Evolutionary conservation across 1,140 invertebrate genomes (phyloP).

Genomic region (Sycophaga agraensis): DNA sequence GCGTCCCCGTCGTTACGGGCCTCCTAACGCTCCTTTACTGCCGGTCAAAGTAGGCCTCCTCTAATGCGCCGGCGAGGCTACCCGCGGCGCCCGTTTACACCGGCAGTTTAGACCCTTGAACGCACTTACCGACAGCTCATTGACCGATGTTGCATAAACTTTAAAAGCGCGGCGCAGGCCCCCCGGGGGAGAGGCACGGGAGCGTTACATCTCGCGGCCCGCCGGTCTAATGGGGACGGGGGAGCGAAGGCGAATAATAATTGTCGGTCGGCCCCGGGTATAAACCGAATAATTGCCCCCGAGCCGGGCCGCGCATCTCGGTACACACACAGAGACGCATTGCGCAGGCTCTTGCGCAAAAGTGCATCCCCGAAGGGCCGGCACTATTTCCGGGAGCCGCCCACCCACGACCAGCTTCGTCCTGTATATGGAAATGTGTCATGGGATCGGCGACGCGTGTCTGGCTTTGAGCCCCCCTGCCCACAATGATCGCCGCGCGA

Average conservation of each 20-base stretch:
- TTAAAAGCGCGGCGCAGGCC: no score
- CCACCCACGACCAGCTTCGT: no score
- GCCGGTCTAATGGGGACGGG: no score
- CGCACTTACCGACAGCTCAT: slow-evolving; percentile 3
- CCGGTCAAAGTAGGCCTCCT: not conserved
- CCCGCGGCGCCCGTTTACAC: slow-evolving; percentile 9
- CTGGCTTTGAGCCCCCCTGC: slow-evolving; percentile 8
- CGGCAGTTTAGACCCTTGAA: slow-evolving; percentile 11
- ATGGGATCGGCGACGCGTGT: slow-evolving; percentile 27
- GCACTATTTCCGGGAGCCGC: no score
- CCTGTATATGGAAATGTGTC: slow-evolving; percentile 23
- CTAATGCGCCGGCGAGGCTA: not conserved
- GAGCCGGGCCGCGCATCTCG: not conserved
- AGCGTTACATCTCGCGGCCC: not conserved
- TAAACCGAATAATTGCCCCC: no score
- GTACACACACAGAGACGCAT: no score
- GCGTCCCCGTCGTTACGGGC: slow-evolving; percentile 7
- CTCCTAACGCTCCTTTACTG: slow-evolving; percentile 5
- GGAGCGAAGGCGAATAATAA: no score
- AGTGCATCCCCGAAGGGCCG: no score
- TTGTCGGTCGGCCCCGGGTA: no score
- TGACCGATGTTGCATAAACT: slow-evolving; percentile 8
- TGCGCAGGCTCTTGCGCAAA: no score
- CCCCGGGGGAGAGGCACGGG: not conserved
- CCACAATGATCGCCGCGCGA: slow-evolving; percentile 17